Evolutionary conservation across 2,888 invertebrate genomes (phyloP).

Genomic region (Heliconius hortense): DNA sequence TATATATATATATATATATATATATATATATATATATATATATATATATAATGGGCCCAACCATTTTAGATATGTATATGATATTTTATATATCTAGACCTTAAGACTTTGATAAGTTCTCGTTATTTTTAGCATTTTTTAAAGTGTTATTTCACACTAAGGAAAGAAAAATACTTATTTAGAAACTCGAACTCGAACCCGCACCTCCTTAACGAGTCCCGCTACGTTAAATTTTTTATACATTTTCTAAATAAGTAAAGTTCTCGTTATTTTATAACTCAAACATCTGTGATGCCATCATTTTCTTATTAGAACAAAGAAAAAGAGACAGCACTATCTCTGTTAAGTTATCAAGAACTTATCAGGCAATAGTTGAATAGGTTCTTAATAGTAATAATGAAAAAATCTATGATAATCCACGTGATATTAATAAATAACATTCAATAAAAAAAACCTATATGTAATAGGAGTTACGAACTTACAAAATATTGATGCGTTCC

Average conservation of each 20-base stretch:
- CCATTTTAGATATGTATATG: neutral
- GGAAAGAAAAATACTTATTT: no score
- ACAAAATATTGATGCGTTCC: neutral
- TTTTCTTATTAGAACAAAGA: neutral
- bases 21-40: no score
- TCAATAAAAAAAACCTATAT: neutral
- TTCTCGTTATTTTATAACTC: neutral
- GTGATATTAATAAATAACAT: neutral
- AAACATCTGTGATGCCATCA: neutral
- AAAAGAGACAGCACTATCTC: neutral
- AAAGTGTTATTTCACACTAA: no score
- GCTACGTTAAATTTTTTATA: no score
- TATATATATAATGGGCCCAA: neutral
- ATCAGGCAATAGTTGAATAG: neutral
- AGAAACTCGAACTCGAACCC: no score
- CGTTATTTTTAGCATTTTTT: neutral
- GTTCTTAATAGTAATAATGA: neutral
- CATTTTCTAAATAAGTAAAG: neutral
- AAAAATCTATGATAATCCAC: neutral
- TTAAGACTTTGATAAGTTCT: neutral
- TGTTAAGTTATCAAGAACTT: neutral
- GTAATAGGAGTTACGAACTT: constrained; percentile 11
- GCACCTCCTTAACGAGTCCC: no score
- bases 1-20: no score
- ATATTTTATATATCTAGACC: neutral